phyloP scores from a whole-genome alignment of 2,888 invertebrate species.

The Xylota sylvarum region DNA sequence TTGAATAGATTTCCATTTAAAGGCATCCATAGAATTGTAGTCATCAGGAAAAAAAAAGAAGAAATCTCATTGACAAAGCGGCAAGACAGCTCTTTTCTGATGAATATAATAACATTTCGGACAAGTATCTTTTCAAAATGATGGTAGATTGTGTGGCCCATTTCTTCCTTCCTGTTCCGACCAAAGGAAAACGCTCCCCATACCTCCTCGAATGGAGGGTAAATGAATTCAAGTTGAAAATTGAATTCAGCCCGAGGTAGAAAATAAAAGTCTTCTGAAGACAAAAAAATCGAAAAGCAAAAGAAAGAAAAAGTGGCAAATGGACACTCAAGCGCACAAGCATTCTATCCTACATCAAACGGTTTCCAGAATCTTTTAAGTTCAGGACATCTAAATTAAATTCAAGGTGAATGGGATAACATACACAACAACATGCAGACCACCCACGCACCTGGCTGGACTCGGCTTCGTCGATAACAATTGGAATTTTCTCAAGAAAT shows the following conservation, averaged over 20 bases:
- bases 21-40: neutral
- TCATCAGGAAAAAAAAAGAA: neutral
- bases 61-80: neutral
- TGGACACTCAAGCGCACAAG: constrained; percentile 15
- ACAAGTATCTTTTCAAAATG: constrained; percentile 24
- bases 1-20: neutral
- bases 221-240: constrained; percentile 66
- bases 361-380: constrained; percentile 5
- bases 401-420: constrained; percentile 23
- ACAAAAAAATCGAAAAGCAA: neutral
- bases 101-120: constrained; percentile 12
- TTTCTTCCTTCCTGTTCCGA: neutral
- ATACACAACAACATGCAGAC: neutral
- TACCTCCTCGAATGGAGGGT: neutral
- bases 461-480: neutral
- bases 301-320: constrained; percentile 1
- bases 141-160: constrained; percentile 7
- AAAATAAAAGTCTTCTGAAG: neutral
- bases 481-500: constrained; percentile 21
- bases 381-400: constrained; percentile 17
- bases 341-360: constrained; percentile 19
- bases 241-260: constrained; percentile 34
- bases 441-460: too few species aligned
- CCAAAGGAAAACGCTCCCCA: neutral
- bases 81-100: constrained; percentile 3